Conservation (phyloP, 2,113 vertebrate species). For the Mobula birostris region DNA sequence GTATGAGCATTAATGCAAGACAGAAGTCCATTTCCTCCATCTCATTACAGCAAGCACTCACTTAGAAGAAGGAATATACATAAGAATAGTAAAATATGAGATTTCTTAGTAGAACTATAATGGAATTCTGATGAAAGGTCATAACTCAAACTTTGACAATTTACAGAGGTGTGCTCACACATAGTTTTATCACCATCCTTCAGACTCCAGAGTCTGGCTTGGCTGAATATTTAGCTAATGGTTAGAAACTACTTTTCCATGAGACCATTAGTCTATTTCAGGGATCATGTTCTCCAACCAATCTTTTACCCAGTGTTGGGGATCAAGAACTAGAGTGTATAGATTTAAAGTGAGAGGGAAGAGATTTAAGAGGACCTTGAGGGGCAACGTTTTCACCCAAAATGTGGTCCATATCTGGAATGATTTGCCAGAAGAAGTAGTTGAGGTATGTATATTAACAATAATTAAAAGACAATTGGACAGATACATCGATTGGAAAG, state of each 20-base stretch:
- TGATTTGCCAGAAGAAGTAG: too few species aligned
- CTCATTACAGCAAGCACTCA: neutral
- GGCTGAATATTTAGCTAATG: neutral
- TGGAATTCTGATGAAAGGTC: neutral
- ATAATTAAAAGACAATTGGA: too few species aligned
- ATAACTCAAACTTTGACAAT: neutral
- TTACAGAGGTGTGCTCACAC: neutral
- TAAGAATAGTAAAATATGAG: neutral
- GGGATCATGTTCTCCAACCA: neutral
- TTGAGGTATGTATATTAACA: too few species aligned
- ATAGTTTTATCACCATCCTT: neutral
- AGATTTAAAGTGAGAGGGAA: too few species aligned
- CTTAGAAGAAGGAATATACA: neutral
- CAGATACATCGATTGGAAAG: too few species aligned
- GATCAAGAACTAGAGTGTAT: too few species aligned
- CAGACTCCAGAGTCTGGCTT: neutral
- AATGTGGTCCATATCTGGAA: too few species aligned
- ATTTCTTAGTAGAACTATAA: neutral
- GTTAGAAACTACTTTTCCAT: neutral
- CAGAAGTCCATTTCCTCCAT: neutral
- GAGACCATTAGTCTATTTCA: neutral
- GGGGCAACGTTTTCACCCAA: too few species aligned
- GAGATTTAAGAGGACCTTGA: too few species aligned
- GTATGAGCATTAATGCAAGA: neutral
- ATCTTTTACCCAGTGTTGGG: too few species aligned